A percentile compares a stretch with the other conserved stretches of the same genome.
These are phyloP conservation scores for Mylabris phalerata DNA, from an alignment of 1,140 invertebrate species.

Conservation along the genomic window DNA sequence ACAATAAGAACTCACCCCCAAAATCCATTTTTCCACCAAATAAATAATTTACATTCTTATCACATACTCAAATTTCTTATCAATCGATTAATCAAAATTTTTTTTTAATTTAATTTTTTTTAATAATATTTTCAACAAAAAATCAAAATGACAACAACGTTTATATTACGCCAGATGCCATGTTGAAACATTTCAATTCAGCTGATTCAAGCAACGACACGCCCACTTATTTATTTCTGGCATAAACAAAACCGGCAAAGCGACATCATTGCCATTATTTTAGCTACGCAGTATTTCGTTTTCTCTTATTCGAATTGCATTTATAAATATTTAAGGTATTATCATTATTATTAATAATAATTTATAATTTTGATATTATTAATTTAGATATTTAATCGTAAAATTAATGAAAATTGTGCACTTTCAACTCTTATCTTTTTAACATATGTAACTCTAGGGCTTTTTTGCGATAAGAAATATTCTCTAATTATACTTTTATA, in stretches of 20 bases:
- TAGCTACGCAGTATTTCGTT: not conserved
- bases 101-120: not conserved
- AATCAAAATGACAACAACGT: constrained; percentile 7
- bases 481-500: too few species aligned
- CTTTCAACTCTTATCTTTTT: too few species aligned
- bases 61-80: too few species aligned
- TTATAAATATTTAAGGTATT: not conserved
- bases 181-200: constrained; percentile 27
- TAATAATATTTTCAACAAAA: not conserved
- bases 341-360: not conserved
- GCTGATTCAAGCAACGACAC: constrained; percentile 34
- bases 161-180: constrained; percentile 10
- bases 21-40: too few species aligned
- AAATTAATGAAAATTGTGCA: not conserved
- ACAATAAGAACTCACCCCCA: too few species aligned
- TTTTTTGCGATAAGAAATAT: too few species aligned
- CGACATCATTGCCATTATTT: not conserved
- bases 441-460: too few species aligned
- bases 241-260: constrained; percentile 36
- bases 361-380: not conserved
- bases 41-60: too few species aligned
- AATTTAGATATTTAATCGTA: not conserved
- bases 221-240: constrained; percentile 36
- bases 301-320: not conserved
- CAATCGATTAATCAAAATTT: too few species aligned